Base-by-base conservation (phyloP, 2,888 invertebrate species). In the Cheilosia impressa region DNA sequence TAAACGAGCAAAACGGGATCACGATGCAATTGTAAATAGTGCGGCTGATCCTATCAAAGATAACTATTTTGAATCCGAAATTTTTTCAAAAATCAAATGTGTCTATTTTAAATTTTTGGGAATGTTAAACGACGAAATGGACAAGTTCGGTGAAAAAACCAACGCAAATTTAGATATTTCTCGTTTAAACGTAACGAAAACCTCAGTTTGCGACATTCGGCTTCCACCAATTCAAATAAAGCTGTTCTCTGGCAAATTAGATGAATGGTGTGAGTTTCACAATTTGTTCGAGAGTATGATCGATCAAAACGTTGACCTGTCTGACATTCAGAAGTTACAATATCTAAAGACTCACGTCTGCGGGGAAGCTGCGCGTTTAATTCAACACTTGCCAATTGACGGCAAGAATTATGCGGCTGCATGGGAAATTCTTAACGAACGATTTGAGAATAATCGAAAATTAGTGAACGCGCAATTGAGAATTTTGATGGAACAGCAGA, bases 251-350 rank as follows among this genome's bases (percentile, higher is more conserved):
- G 52, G 41, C n/a, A 58, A 72, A 17, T 60, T 47, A 9, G 60
- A 72, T 7, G 52, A 72, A 34, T 72, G 60, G 71, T 60, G 19
- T 34, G 71, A 52, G 58, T 72, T 72, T 52, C 24, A n/a, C 9
- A 60, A 27, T n/a, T 71, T 71, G 34, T 34, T 34, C 34, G 34
- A 34, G 9, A 34, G 34, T 10, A 34, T 34, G 34, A 34, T 34
- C 34, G 34, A 34, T 34, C 34, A 34, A 34, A 34, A 53, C 27
- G 22, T 15, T 10, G 31, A 57, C 17, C 10, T 62, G n/a, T 62
- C 62, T 24, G 62, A 62, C 4, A 34, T 50, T 24, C 62, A 45
- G 15, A 62, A 62, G n/a, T 19, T 45, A 4, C 62, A 62, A 62
- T 24, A 43, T 62, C 22, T 62, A 4, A 38, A 57, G 17, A 57